Percentiles rank a stretch among this genome's conserved stretches.
Conservation (phyloP, 2,113 vertebrate genomes). For the Anguilla rostrata region DNA sequence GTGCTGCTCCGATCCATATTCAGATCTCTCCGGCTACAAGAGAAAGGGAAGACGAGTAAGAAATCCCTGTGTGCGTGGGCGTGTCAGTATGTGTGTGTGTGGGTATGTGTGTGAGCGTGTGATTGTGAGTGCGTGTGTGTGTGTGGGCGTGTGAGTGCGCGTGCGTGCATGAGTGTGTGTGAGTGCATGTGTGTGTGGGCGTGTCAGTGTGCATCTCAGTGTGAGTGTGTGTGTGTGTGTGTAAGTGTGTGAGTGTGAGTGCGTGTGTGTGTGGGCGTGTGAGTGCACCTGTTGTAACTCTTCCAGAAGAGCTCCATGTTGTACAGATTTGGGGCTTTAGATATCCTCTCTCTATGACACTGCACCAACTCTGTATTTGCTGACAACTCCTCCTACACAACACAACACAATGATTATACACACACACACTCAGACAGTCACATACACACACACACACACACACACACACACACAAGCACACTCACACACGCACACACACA, state of each 20-base stretch:
- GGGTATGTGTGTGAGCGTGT: too few relatives aligned
- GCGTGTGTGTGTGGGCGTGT: not conserved
- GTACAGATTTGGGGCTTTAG: slow-evolving; percentile 70
- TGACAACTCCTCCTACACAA: slow-evolving; percentile 75
- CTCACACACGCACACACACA: slow-evolving; percentile 42
- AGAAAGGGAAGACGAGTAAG: not conserved
- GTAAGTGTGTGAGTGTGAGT: not conserved
- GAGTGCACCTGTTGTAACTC: slow-evolving; percentile 76
- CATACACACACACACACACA: not conserved
- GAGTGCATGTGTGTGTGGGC: not conserved
- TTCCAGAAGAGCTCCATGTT: slow-evolving; percentile 89
- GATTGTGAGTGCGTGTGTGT: not conserved
- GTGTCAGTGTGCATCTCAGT: not conserved
- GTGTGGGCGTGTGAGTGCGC: not conserved
- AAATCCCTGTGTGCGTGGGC: not conserved
- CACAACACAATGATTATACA: not conserved
- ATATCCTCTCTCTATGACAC: slow-evolving; percentile 74
- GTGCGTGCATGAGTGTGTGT: not conserved
- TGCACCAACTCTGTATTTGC: slow-evolving; percentile 78
- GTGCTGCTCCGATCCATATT: slow-evolving; percentile 76
- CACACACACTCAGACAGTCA: not conserved
- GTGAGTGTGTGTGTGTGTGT: not conserved
- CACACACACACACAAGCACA: not conserved
- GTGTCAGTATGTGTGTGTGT: too few relatives aligned
- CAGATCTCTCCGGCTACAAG: slow-evolving; percentile 79